Evolutionary conservation across 2,113 vertebrate species (phyloP), one percentile per base, ranked within the genome.

Genomic region (Ictidomys tridecemlineatus): DNA sequence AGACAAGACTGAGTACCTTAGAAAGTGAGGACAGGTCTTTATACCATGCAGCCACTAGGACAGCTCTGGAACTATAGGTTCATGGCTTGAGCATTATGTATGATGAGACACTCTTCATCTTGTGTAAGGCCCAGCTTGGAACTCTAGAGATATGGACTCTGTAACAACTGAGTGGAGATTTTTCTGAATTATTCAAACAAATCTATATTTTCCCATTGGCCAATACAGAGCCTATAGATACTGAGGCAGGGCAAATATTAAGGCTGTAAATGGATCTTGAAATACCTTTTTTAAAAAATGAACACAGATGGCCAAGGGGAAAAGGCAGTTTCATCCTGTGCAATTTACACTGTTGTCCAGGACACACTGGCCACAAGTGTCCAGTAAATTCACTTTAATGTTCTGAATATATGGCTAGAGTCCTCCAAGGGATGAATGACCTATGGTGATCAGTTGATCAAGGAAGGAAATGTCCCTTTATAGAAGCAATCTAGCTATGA

Each of bases 231-330:
- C 28, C 73, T 79, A 42, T 4, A 65, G 63, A 76, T 83, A 96
- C 22, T 80, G 34, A 93, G 61, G 34, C 70, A 94, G 39, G 48
- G 34, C 34, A 51, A 77, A n/a, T 67, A 30, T 77, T 69, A 78
- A 86, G 61, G 24, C 61, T 89, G 28, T 26, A 69, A 82, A 89
- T 69, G n/a, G 16, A 76, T 91, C 95, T 85, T 91, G 26, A 95
- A 86, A 92, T 61, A 45, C 61, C n/a, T 91, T 77, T 85, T 53
- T 24, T 51, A 88, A 79, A 79, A 79, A 79, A 80, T 39, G 28
- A 82, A 85, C 28, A 85, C 26, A 86, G 65, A 30, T 65, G 34
- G 51, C 42, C 18, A 8, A 65, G 37, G 86, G 13, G 14, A 65
- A 37, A 16, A n/a, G 6, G 4, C 32, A 58, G 2, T 58, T 87